Evolutionary conservation across 2,797 vertebrate species (phyloP), one percentile per base, ranked within the genome.

Genomic region (Sorex maritimensis): DNA sequence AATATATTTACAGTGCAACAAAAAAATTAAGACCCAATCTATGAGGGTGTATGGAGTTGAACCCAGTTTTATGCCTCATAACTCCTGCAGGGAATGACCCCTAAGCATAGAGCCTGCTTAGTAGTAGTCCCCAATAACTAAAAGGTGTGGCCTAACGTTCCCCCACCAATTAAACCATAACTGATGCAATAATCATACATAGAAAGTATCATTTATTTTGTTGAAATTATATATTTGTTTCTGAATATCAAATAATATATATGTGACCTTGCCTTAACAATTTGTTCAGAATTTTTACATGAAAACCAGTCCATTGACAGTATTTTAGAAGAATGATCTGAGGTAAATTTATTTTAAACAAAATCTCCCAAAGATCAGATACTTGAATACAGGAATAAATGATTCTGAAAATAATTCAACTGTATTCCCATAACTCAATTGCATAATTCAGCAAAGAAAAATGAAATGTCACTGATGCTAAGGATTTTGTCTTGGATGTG

Each of bases 331-430:
- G 12, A 94, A 41, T 78, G 26, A 78, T 94, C 88, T 92, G 30
- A 81, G 13, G 38, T 85, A 72, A 94, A 2, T 88, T 86, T 94
- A 86, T 23, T 81, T 94, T 92, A 61, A 90, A 82, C 28, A 88
- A 90, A 92, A 85, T 91, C 46, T 84, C 67, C 38, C 80, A 89
- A 96, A 82, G 17, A 86, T 75, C 68, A 79, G 28, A 19, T 41
- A 92, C 69, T 92, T 83, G 2, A 71, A 34, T 95, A 82, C 93
- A 92, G 49, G 15, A 75, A 92, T 91, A 78, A 77, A 68, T 83
- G 86, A 94, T 78, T 81, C 58, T 10, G n/a, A 65, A 34, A 91
- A 95, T 13, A 92, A 95, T 90, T 93, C 15, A 93, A 41, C 55
- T 46, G 24, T 49, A 46, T 63, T 44, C 41, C 38, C 24, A 44